Evolutionary conservation across 1,140 invertebrate species (phyloP), one percentile per base, ranked within the genome.

Genomic region (Elymnias hypermnestra): DNA sequence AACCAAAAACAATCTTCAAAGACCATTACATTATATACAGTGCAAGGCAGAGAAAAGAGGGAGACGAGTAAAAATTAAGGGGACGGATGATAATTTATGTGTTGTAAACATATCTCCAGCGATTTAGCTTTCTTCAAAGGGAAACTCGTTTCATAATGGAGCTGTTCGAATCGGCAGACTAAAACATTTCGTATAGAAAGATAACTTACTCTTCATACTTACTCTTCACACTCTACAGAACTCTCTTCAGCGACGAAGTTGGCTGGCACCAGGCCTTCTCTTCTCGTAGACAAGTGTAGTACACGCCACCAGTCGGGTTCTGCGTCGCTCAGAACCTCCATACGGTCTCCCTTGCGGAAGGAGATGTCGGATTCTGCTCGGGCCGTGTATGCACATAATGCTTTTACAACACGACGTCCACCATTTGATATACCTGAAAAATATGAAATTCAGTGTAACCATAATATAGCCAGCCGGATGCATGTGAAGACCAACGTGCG

Each of bases 181-280:
- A n/a, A n/a, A n/a, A n/a, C n/a, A n/a, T 3, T 8, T 3, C 7
- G 2, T 25, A 3, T 25, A 8, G 2, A 3, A 3, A 25, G 9
- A 26, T 26, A 26, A 26, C 23, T n/a, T 9, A 26, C 23, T 26
- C 1, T n/a, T 26, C 7, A 26, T n/a, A 92, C 93, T 94, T 87
- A 98, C 96, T 98, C 97, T 91, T 98, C 95, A 84, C 95, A 97
- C 83, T 98, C 96, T 5, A 97, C 94, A 21, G 95, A 97, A 71
- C 94, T 92, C 74, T 97, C 95, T 50, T 94, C 91, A 1, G 96
- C 97, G 2, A 98, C 96, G 75, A 97, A 98, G 83, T 97, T 98
- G 72, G 95, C 92, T 1, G 97, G 96, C 59, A 98, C 96, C 47
- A 97, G 92, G 4, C 96, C 97, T 75, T 95, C 94, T 54, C 93